Base-by-base conservation (phyloP, 2,113 vertebrate genomes). In the Alces alces region DNA sequence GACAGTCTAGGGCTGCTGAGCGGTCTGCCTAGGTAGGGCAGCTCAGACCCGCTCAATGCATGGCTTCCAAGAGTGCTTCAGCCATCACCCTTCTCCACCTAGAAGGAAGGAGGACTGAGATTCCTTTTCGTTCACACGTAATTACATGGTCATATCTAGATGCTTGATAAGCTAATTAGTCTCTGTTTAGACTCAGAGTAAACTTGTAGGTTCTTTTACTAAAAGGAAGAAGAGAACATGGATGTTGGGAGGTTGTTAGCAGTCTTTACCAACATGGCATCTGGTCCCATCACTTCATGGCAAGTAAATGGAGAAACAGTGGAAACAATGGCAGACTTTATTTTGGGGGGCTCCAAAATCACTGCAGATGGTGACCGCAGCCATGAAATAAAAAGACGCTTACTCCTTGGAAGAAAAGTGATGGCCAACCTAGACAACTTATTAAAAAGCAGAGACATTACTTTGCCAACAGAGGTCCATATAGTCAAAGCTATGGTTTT, bases 321-420 rank as follows among this genome's bases (percentile, higher is more conserved):
- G 61, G 61, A 64, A 64, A 64, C 30, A 33, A 15, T 33, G 61
- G 16, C 61, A 64, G 61, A 64, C 15, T 64, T 64, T 64, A 30
- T 64, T 33, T 64, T 64, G 3, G 7, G 3, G 61, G 61, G 7
- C 61, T 64, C 61, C 61, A 64, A 33, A 64, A 33, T 64, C 60
- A 33, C 60, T 33, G 60, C 6, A 0, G 3, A 33, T 33, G 30
- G 3, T 33, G 15, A 33, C 13, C 7, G 30, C 15, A 33, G 15
- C 15, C 61, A 64, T 64, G 15, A 64, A 17, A n/a, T n/a, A 14
- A 17, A n/a, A 64, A 64, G 30, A n/a, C 7, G 7, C 3, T 64
- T 64, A 14, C 15, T 64, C 9, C 64, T 70, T 70, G 64, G 64
- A 36, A 70, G n/a, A 70, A 70, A 70, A 36, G 17, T 4, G 11